Evolutionary conservation across 2,797 vertebrate species (phyloP).

Genomic region (Arnoldichthys spilopterus): DNA sequence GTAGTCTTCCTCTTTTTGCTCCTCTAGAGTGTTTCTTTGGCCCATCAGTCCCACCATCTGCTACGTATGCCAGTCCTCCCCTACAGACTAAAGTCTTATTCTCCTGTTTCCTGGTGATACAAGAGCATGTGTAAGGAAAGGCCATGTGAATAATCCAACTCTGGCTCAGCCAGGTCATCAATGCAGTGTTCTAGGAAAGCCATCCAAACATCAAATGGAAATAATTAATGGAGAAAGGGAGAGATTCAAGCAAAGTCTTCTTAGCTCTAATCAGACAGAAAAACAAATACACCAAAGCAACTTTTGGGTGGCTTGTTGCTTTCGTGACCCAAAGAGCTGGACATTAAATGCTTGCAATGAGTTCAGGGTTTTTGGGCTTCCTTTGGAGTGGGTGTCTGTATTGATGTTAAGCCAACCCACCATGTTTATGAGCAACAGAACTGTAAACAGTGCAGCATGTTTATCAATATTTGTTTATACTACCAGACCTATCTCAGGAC

Average conservation of each 20-base stretch:
- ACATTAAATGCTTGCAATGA: conserved; percentile 28
- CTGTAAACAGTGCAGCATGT: conserved; percentile 46
- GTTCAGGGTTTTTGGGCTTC: conserved; percentile 21
- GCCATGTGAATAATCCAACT: conserved; percentile 35
- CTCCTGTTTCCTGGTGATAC: conserved; percentile 40
- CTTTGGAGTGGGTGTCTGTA: conserved; percentile 25
- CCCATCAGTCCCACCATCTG: conserved; percentile 51
- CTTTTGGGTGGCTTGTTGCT: conserved; percentile 27
- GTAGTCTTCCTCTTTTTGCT: conserved; percentile 1
- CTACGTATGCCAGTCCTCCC: conserved; percentile 37
- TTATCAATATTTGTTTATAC: conserved; percentile 29
- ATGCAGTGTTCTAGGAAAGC: conserved; percentile 10
- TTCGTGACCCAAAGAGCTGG: conserved; percentile 3
- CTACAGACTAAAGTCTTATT: conserved; percentile 41
- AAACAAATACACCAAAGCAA: conserved; percentile 29
- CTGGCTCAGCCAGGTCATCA: conserved; percentile 21
- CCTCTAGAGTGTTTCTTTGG: conserved; percentile 44
- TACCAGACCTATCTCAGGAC: conserved; percentile 19
- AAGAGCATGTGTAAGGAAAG: conserved; percentile 28
- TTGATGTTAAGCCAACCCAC: conserved; percentile 20
- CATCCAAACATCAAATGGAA: conserved; percentile 26
- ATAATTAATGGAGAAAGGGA: conserved; percentile 21
- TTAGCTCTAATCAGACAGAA: conserved; percentile 43
- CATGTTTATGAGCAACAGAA: conserved; percentile 24
- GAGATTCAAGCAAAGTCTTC: conserved; percentile 13